Conservation (phyloP, 2,888 invertebrate genomes). For the Drosophila kuntzei region DNA sequence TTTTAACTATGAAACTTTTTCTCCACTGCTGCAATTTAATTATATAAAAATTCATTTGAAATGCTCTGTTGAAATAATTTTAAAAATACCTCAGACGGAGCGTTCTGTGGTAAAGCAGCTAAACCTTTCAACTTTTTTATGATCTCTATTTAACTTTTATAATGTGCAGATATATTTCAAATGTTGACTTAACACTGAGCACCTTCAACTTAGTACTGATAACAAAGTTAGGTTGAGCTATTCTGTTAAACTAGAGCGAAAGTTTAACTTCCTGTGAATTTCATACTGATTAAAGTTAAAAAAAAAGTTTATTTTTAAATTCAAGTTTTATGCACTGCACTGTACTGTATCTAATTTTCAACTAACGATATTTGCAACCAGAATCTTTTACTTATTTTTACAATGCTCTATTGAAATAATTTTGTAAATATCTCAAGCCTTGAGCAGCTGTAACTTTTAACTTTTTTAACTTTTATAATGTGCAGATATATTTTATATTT, state of each 20-base stretch:
- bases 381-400: slow-evolving; percentile 77
- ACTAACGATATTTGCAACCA: slow-evolving; percentile 62
- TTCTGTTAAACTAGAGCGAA: not conserved
- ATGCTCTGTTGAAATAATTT: not conserved
- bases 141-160: not conserved
- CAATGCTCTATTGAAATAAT: too few relatives aligned
- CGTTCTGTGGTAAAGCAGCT: not conserved
- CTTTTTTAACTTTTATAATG: not conserved
- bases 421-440: too few relatives aligned
- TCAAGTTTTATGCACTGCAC: slow-evolving; percentile 18
- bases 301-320: slow-evolving; percentile 4
- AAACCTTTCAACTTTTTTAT: not conserved
- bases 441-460: too few relatives aligned
- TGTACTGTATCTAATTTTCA: slow-evolving; percentile 46
- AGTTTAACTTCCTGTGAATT: slow-evolving; percentile 72
- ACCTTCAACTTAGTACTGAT: not conserved
- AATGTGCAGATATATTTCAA: not conserved
- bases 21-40: not conserved
- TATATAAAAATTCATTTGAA: not conserved
- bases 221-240: not conserved
- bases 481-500: not conserved
- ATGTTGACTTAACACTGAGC: not conserved
- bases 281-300: slow-evolving; percentile 59
- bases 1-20: not conserved
- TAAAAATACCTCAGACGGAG: not conserved